Percentiles rank a stretch among this genome's conserved stretches.
These are phyloP conservation scores for Ianthella basta DNA, from an alignment of 37 sponge, comb jelly and placozoan genomes.

Conservation along the genomic window DNA sequence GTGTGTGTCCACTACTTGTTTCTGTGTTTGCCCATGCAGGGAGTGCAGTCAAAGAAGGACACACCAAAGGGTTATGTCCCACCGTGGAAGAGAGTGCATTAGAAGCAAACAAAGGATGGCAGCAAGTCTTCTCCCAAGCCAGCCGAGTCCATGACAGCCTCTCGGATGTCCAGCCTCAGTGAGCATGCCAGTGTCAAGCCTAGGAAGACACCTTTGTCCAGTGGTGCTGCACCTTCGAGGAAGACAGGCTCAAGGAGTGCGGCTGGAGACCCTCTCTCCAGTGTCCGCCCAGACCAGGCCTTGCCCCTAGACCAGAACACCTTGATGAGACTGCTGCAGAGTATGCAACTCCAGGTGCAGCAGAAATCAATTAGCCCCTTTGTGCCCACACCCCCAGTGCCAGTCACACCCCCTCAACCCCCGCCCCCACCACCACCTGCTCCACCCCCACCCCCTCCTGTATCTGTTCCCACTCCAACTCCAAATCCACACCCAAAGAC, in stretches of 20 bases:
- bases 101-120: neutral
- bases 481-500: neutral
- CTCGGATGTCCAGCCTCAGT: neutral
- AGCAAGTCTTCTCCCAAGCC: neutral
- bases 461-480: neutral
- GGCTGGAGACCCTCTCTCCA: neutral
- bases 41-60: constrained; percentile 1
- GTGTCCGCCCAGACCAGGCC: constrained; percentile 20
- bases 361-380: neutral
- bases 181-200: neutral
- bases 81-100: constrained; percentile 31
- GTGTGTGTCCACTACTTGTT: no score
- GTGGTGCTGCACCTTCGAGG: neutral
- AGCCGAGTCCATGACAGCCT: neutral
- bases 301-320: constrained; percentile 17
- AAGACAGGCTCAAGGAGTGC: no score
- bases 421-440: constrained; percentile 31
- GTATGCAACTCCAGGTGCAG: constrained; percentile 2
- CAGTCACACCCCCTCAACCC: constrained; percentile 6
- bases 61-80: constrained; percentile 2
- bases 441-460: constrained; percentile 44
- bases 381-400: neutral
- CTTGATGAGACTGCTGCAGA: neutral
- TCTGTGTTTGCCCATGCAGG: neutral
- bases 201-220: neutral